Evolutionary conservation across 2,888 invertebrate genomes (phyloP).

Genomic region (Iselma pallidipennis): DNA sequence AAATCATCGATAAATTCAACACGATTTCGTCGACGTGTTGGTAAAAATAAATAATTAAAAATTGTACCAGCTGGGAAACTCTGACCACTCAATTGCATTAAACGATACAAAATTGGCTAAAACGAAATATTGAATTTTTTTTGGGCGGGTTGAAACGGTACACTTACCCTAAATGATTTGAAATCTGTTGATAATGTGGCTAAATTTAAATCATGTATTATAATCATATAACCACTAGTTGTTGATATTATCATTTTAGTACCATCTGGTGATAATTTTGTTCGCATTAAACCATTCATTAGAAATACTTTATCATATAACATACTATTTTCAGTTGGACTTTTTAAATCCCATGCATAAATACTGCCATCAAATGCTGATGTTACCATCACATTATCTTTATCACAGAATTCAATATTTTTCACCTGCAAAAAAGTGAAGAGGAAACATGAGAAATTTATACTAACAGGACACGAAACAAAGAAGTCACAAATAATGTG

Average conservation of each 20-base stretch:
- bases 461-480: too few relatives aligned
- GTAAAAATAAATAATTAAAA: conserved; percentile 81
- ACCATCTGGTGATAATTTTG: conserved; percentile 83
- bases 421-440: too few relatives aligned
- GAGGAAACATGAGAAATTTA: too few relatives aligned
- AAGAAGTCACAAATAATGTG: too few relatives aligned
- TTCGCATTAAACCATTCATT: conserved; percentile 83
- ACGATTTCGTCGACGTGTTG: conserved; percentile 74
- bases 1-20: conserved; percentile 92
- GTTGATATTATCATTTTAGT: conserved; percentile 89
- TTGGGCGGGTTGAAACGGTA: not conserved
- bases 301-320: conserved; percentile 83
- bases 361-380: conserved; percentile 94
- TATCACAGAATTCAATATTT: conserved; percentile 89
- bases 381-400: conserved; percentile 82
- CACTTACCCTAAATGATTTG: conserved; percentile 76
- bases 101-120: conserved; percentile 84
- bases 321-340: conserved; percentile 76
- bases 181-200: conserved; percentile 78
- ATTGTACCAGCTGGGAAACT: conserved; percentile 78
- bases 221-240: conserved; percentile 85
- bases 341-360: conserved; percentile 93
- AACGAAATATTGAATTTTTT: not conserved
- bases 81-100: conserved; percentile 87
- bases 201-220: conserved; percentile 87